These are phyloP conservation scores for Nestor notabilis DNA, from an alignment of 2,113 vertebrate genomes.

Conservation along the genomic window DNA sequence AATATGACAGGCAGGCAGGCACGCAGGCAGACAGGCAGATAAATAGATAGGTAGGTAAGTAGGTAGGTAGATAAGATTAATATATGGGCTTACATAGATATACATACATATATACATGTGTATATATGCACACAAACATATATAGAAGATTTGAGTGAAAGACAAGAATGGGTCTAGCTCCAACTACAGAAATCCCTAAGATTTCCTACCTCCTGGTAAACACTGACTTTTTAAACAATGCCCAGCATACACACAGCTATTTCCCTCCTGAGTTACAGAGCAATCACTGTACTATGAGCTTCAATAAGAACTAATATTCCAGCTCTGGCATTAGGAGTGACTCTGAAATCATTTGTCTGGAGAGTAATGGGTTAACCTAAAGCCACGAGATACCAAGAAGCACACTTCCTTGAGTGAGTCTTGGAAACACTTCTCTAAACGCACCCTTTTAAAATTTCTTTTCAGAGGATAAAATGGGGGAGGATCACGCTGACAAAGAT, in stretches of 20 bases:
- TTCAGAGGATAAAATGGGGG: neutral
- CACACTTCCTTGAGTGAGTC: neutral
- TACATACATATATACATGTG: too few species aligned
- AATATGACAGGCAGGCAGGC: fast-evolving
- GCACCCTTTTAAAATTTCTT: neutral
- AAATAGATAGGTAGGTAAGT: neutral
- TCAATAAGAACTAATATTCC: neutral
- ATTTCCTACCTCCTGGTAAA: neutral
- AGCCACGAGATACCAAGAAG: neutral
- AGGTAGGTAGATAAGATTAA: neutral
- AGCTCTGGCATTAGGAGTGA: fast-evolving
- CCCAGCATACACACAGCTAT: neutral
- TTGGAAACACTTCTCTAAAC: neutral
- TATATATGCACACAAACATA: fast-evolving
- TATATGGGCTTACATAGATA: neutral
- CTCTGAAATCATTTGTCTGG: neutral
- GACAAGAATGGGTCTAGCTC: neutral
- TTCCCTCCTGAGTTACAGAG: neutral
- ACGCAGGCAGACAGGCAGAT: too few species aligned
- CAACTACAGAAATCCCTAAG: neutral
- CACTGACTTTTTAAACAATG: neutral
- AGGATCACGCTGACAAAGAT: constrained; percentile 12
- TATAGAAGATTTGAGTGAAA: neutral
- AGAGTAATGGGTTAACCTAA: neutral
- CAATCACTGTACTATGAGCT: neutral